Conservation (phyloP, 2,888 invertebrate genomes). For the Thymelicus acteon region DNA sequence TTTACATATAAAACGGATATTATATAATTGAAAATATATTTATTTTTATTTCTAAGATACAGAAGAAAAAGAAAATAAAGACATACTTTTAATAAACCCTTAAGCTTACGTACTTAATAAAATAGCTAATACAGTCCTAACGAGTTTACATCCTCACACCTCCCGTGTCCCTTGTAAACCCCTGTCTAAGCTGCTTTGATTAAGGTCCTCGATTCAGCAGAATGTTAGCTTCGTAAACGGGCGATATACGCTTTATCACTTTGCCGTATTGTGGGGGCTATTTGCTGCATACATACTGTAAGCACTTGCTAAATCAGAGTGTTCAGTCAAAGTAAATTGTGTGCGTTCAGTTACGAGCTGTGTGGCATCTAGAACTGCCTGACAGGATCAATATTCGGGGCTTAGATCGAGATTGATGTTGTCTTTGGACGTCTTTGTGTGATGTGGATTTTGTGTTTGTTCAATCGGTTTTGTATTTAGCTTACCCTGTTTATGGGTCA, state of each 20-base stretch:
- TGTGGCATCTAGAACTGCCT: neutral
- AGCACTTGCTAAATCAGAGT: slow-evolving; percentile 15
- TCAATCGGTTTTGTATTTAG: no score
- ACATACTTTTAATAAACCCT: neutral
- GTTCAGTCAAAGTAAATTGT: slow-evolving; percentile 8
- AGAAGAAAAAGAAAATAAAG: no score
- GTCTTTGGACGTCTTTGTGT: no score
- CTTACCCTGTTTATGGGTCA: no score
- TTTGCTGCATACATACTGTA: slow-evolving; percentile 5
- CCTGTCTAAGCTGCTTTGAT: slow-evolving; percentile 15
- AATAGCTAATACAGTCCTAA: neutral
- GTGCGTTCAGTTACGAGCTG: neutral
- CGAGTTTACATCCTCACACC: slow-evolving; percentile 6
- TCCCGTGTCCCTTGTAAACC: slow-evolving; percentile 5
- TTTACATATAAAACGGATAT: no score
- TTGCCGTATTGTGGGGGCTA: slow-evolving; percentile 6
- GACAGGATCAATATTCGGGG: no score
- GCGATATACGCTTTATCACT: slow-evolving; percentile 17
- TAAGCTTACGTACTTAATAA: neutral
- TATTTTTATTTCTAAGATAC: no score
- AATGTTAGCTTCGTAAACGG: slow-evolving; percentile 13
- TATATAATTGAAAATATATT: no score
- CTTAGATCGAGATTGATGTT: no score
- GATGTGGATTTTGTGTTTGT: no score
- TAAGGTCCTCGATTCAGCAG: slow-evolving; percentile 7